A percentile compares a stretch with the other conserved stretches of the same genome.
Evolutionary conservation across 2,113 vertebrate genomes (phyloP).

Genomic region (Amblyornis subalaris): DNA sequence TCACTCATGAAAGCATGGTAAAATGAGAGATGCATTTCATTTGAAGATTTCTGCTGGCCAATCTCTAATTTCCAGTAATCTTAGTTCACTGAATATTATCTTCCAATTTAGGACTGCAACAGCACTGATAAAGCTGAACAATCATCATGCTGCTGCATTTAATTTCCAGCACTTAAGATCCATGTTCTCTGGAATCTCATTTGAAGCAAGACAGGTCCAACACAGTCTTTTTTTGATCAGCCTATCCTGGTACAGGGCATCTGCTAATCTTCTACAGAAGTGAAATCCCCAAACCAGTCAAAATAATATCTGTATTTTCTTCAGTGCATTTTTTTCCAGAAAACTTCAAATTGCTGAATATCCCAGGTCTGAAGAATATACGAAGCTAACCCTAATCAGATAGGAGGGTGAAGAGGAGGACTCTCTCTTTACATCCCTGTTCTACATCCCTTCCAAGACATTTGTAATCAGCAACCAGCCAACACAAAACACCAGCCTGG

Average conservation of each 20-base stretch:
- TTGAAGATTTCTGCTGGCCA: not conserved
- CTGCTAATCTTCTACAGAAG: not conserved
- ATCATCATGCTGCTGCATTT: not conserved
- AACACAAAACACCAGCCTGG: not conserved
- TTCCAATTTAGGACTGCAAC: not conserved
- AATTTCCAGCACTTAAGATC: not conserved
- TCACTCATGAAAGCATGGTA: not conserved
- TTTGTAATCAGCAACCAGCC: not conserved
- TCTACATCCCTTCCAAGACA: not conserved
- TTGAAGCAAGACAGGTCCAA: not conserved
- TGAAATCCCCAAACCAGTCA: not conserved
- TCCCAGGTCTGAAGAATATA: not conserved
- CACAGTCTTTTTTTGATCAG: not conserved
- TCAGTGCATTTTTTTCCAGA: not conserved
- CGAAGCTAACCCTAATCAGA: not conserved
- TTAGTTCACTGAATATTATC: not conserved
- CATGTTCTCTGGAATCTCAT: not conserved
- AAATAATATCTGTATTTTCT: not conserved
- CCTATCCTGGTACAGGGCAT: not conserved
- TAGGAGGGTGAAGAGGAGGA: not conserved
- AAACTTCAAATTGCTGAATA: not conserved
- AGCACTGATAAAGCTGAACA: not conserved
- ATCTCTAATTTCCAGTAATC: not conserved
- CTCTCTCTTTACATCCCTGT: not conserved
- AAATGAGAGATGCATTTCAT: not conserved